Base-by-base conservation (phyloP, 1,140 invertebrate species). In the Brachionus rotundiformis region DNA sequence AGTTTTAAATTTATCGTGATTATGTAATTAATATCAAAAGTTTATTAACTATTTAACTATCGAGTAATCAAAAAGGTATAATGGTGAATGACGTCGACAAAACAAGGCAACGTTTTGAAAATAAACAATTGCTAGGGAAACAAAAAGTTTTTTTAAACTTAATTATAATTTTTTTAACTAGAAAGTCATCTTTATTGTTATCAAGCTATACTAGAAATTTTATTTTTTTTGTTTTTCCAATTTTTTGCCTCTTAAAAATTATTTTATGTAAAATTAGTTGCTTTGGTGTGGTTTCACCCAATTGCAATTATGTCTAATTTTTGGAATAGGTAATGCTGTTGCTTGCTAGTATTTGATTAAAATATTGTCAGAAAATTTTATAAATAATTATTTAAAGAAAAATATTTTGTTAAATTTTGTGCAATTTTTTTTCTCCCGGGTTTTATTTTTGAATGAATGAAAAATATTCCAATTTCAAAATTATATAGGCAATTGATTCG, bases 41-140 rank as follows among this genome's bases (percentile, higher is more conserved):
- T 19, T 19, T 54, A 54, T 25, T 54, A 49, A 54, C 47, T 23
- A 7, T 54, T 23, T 54, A 19, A 16, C 8, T 54, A 7, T 54
- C 23, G 47, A 54, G 23, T 54, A 54, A 54, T 54, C 47, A 54
- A 19, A 54, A 54, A 54, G 47, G 47, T 54, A 54, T 54, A 19
- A 54, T 54, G 19, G 2, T 19, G 3, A 4, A 54, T 54, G 47
- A 54, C 47, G 47, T 54, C 47, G 47, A 19, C 16, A 54, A 19
- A 54, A 54, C 47, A 54, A 54, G 47, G 6, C 6, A 54, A 19
- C 16, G 47, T 54, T 54, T 7, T 19, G 47, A 54, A 54, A 54
- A 54, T 54, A 54, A 25, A 54, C 47, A 54, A 54, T 54, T 54
- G 47, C 47, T 54, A 54, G 47, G 47, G 47, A 23, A 54, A 54